phyloP scores from a whole-genome alignment of 2,797 vertebrate species.

The Okamejei kenojei region DNA sequence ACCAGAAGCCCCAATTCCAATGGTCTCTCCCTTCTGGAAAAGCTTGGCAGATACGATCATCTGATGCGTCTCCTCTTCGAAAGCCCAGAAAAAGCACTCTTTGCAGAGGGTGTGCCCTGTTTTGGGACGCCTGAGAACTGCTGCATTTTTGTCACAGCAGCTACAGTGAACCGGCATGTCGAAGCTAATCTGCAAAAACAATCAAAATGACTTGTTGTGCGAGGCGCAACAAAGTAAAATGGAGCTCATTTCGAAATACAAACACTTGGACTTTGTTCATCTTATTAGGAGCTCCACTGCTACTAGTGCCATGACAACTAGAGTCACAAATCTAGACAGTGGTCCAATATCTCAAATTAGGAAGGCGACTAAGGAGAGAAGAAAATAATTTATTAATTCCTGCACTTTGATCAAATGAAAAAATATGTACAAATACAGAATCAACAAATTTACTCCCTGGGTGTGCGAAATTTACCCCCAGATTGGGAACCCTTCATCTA shows the following conservation, averaged over 20 bases:
- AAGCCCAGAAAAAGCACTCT: slow-evolving; percentile 72
- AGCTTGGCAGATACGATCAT: slow-evolving; percentile 63
- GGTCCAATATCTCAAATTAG: neutral
- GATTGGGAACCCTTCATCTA: neutral
- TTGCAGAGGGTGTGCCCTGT: slow-evolving; percentile 72
- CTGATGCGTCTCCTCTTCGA: slow-evolving; percentile 78
- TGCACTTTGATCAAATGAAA: neutral
- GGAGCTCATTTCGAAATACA: neutral
- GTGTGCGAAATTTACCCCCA: no score
- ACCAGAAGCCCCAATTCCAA: slow-evolving; percentile 74
- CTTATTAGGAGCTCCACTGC: neutral
- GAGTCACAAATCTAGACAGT: neutral
- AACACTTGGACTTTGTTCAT: neutral
- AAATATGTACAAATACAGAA: no score
- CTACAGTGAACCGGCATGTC: slow-evolving; percentile 64
- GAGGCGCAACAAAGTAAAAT: neutral
- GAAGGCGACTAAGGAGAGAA: no score
- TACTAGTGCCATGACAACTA: no score
- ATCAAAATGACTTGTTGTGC: neutral
- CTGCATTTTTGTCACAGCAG: slow-evolving; percentile 59
- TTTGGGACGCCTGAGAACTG: slow-evolving; percentile 69
- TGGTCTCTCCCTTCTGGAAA: slow-evolving; percentile 63
- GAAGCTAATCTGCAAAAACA: neutral
- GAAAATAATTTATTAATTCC: neutral
- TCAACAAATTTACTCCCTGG: no score